phyloP scores from a whole-genome alignment of 2,888 invertebrate species.

The Drosophila leonis region DNA sequence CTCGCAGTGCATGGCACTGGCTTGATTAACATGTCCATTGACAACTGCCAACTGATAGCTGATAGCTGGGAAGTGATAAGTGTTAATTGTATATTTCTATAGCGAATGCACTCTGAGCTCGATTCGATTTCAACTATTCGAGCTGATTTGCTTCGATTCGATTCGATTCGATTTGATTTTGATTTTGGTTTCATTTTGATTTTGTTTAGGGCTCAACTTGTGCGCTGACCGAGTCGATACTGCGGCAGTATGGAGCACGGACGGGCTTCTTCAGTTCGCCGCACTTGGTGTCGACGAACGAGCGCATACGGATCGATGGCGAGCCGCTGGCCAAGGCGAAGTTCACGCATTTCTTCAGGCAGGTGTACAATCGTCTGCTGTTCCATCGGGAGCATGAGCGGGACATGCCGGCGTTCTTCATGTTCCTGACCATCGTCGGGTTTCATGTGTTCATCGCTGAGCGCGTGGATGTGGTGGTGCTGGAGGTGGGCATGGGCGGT shows the following conservation, averaged over 20 bases:
- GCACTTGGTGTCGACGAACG: constrained; percentile 95
- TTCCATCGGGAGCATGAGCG: constrained; percentile 86
- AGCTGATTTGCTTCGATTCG: background rate
- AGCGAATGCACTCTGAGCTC: background rate
- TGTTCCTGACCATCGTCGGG: constrained; percentile 96
- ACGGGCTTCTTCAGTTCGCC: constrained; percentile 99
- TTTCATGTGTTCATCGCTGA: constrained; percentile 94
- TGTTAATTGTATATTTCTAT: constrained; percentile 2
- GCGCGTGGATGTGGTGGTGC: constrained; percentile 95
- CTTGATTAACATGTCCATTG: constrained; percentile 3
- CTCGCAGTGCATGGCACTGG: background rate
- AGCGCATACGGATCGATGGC: constrained; percentile 96
- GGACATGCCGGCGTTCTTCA: constrained; percentile 97
- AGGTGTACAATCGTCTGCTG: constrained; percentile 89
- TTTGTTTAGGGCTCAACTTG: constrained; percentile 93
- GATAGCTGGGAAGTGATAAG: constrained; percentile 1
- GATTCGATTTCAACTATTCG: background rate
- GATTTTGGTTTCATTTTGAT: background rate
- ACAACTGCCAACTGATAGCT: background rate
- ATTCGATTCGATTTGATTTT: background rate
- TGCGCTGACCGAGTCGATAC: constrained; percentile 95
- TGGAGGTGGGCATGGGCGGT: constrained; percentile 99
- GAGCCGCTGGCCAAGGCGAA: constrained; percentile 89
- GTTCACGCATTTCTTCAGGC: constrained; percentile 94
- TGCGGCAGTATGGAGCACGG: constrained; percentile 92